Evolutionary conservation across 2,797 vertebrate species (phyloP).

Genomic region (Selene dorsalis): DNA sequence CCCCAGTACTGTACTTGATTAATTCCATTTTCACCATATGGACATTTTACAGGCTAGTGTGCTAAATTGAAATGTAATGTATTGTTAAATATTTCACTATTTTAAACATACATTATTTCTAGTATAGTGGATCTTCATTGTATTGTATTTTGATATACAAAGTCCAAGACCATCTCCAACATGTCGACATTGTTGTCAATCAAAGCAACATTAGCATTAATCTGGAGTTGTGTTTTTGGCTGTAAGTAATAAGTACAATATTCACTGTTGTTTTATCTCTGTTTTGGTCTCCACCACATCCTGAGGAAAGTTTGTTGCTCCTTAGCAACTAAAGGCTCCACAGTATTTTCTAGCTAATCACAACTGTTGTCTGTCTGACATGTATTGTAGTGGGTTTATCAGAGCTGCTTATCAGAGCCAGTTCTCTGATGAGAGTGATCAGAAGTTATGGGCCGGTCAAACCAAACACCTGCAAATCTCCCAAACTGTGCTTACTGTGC

Average conservation of each 20-base stretch:
- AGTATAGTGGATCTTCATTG: not conserved
- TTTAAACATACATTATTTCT: not conserved
- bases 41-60: not conserved
- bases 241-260: not conserved
- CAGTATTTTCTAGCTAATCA: no score
- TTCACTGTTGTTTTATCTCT: not conserved
- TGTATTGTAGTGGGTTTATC: not conserved
- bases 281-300: not conserved
- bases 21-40: no score
- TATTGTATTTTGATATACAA: not conserved
- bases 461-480: constrained; percentile 5
- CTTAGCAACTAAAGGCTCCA: no score
- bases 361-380: not conserved
- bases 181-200: no score
- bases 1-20: no score
- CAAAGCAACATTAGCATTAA: not conserved
- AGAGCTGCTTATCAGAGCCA: not conserved
- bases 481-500: not conserved
- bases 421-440: not conserved
- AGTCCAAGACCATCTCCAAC: not conserved
- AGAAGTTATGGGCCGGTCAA: not conserved
- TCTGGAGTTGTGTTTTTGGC: not conserved
- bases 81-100: not conserved
- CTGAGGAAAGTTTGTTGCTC: not conserved
- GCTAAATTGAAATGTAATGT: not conserved